These are phyloP conservation scores for Ormyrus labotus DNA, from an alignment of 2,888 invertebrate species.

Conservation along the genomic window DNA sequence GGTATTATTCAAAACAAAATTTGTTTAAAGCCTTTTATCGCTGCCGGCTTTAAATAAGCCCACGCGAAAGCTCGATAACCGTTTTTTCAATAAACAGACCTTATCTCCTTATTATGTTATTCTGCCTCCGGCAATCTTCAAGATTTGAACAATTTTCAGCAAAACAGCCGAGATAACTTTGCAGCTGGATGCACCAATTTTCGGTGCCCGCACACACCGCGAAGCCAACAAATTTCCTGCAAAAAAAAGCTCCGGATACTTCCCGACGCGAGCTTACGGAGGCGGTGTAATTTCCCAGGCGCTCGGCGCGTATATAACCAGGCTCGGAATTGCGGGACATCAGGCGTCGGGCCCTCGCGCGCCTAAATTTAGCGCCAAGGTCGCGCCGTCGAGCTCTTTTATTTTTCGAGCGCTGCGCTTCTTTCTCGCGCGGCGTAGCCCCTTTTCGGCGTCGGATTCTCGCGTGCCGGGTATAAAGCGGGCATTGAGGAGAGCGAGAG, in stretches of 20 bases:
- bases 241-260: too few species aligned
- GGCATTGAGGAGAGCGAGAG: too few species aligned
- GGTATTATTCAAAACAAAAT: too few species aligned
- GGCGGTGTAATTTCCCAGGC: slow-evolving; percentile 8
- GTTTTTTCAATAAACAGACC: too few species aligned
- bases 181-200: too few species aligned
- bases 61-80: too few species aligned
- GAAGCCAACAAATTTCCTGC: too few species aligned
- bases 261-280: not conserved
- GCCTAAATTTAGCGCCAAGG: slow-evolving; percentile 55
- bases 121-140: not conserved
- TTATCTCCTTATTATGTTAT: not conserved
- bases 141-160: too few species aligned
- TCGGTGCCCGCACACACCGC: too few species aligned
- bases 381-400: slow-evolving; percentile 58
- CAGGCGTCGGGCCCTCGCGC: slow-evolving; percentile 41
- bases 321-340: slow-evolving; percentile 21
- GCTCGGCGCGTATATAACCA: not conserved
- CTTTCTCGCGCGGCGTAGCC: slow-evolving; percentile 52
- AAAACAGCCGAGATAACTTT: too few species aligned
- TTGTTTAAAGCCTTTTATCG: too few species aligned
- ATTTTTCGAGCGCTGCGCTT: slow-evolving; percentile 60
- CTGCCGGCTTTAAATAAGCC: too few species aligned
- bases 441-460: slow-evolving; percentile 24
- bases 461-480: not conserved